A percentile compares a stretch with the other conserved stretches of the same genome.
Evolutionary conservation across 2,113 vertebrate species (phyloP).

Genomic region (Calyptomena viridis): DNA sequence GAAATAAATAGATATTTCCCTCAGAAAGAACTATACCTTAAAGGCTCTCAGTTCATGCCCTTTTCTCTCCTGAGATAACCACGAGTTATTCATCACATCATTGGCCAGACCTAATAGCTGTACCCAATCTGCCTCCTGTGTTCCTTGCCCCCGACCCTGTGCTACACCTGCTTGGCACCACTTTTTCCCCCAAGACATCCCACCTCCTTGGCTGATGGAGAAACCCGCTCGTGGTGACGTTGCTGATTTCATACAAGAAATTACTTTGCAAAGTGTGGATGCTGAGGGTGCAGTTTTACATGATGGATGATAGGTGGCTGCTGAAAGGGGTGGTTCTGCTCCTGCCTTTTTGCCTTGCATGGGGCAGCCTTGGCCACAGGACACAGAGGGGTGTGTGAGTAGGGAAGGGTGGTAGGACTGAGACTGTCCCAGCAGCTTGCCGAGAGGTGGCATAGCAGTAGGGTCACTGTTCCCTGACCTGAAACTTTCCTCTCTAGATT

Average conservation of each 20-base stretch:
- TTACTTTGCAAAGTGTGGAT: not conserved
- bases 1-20: not conserved
- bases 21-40: not conserved
- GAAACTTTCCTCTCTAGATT: not conserved
- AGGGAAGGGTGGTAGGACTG: not conserved
- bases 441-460: not conserved
- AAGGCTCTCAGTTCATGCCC: not conserved
- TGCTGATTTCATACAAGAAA: not conserved
- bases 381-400: rapidly evolving
- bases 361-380: not conserved
- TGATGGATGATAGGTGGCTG: not conserved
- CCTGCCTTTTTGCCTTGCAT: not conserved
- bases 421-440: not conserved
- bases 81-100: not conserved
- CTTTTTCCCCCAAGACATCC: not conserved
- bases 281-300: not conserved
- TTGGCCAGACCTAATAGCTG: not conserved
- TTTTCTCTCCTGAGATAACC: not conserved
- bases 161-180: not conserved
- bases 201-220: not conserved
- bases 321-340: not conserved
- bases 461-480: not conserved
- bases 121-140: not conserved
- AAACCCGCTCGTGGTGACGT: not conserved
- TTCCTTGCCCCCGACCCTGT: not conserved